phyloP scores from a whole-genome alignment of 2,888 invertebrate genomes.

The Coenonympha glycerion region DNA sequence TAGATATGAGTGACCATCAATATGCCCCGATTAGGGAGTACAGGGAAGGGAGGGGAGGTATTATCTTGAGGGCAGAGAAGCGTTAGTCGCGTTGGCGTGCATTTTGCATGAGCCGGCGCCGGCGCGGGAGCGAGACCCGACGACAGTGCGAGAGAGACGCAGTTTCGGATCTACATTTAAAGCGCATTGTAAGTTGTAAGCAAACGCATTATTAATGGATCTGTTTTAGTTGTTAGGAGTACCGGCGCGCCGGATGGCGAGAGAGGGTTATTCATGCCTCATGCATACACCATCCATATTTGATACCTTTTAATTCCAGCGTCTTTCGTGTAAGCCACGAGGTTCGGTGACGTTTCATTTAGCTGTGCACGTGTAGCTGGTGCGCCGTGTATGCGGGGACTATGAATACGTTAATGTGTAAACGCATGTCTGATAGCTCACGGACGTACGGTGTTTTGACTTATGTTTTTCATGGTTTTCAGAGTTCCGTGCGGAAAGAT shows the following conservation, averaged over 20 bases:
- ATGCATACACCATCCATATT: constrained; percentile 71
- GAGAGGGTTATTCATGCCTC: constrained; percentile 66
- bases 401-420: constrained; percentile 32
- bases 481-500: neutral
- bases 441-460: constrained; percentile 7
- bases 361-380: constrained; percentile 30
- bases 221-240: constrained; percentile 72
- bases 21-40: constrained; percentile 37
- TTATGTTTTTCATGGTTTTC: neutral
- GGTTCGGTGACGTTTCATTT: constrained; percentile 42
- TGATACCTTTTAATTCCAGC: constrained; percentile 72
- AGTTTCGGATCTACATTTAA: constrained; percentile 71
- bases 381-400: constrained; percentile 28
- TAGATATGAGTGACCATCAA: constrained; percentile 40
- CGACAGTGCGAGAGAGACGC: constrained; percentile 42
- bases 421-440: constrained; percentile 11
- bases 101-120: constrained; percentile 65
- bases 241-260: constrained; percentile 59
- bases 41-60: constrained; percentile 39
- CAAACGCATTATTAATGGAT: constrained; percentile 75
- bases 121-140: constrained; percentile 42
- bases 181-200: constrained; percentile 77
- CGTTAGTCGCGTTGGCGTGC: constrained; percentile 58
- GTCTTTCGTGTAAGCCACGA: constrained; percentile 53
- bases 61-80: constrained; percentile 60